Conservation (phyloP, 2,797 vertebrate species). For the Ptychobarbus kaznakovi region DNA sequence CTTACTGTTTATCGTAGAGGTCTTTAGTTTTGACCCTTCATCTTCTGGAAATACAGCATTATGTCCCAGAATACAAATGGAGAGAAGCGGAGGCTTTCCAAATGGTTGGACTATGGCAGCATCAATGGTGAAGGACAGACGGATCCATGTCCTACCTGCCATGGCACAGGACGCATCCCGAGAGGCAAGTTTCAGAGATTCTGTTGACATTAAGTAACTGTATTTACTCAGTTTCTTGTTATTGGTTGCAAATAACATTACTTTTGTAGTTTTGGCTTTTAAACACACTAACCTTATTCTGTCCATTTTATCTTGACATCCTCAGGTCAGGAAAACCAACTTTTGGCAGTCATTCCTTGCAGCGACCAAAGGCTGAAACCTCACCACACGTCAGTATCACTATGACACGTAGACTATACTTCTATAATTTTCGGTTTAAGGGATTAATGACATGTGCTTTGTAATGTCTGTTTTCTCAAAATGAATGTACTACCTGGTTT, state of each 20-base stretch:
- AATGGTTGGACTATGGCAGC: slow-evolving; percentile 71
- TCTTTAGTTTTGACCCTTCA: background rate
- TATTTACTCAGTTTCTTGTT: background rate
- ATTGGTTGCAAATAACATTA: background rate
- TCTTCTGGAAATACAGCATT: slow-evolving; percentile 57
- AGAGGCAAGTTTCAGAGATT: slow-evolving; percentile 71
- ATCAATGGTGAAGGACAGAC: slow-evolving; percentile 50
- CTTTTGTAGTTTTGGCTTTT: background rate
- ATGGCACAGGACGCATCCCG: slow-evolving; percentile 84
- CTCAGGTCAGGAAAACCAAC: slow-evolving; percentile 83
- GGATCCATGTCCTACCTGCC: slow-evolving; percentile 84
- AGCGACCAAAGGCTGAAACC: slow-evolving; percentile 88
- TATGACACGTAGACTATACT: background rate
- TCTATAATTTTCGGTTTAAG: background rate
- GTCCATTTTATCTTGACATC: background rate
- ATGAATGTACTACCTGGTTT: background rate
- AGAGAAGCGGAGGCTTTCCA: slow-evolving; percentile 61
- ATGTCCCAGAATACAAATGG: slow-evolving; percentile 29
- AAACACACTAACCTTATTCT: background rate
- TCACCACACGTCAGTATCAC: slow-evolving; percentile 82
- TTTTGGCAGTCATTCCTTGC: slow-evolving; percentile 91
- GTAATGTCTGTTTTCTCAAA: background rate
- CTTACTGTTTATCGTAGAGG: slow-evolving; percentile 26
- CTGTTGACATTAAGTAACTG: background rate
- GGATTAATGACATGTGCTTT: background rate